phyloP scores from a whole-genome alignment of 2,888 invertebrate genomes.

The Thymelicus sylvestris region DNA sequence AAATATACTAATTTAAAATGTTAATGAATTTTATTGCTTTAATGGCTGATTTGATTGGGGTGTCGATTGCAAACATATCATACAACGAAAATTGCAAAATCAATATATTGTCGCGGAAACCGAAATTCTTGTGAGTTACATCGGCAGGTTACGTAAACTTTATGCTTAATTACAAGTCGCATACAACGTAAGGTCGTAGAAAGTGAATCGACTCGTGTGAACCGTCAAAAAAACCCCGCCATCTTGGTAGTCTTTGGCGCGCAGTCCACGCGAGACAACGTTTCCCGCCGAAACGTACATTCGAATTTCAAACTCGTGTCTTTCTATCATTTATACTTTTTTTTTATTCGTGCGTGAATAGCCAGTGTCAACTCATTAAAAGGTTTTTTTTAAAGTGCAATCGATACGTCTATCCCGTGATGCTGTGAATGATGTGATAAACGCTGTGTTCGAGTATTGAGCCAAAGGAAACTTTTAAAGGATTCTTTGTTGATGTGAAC shows the following conservation, averaged over 20 bases:
- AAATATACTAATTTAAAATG: too few relatives aligned
- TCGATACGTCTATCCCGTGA: slow-evolving; percentile 56
- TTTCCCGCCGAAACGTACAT: slow-evolving; percentile 61
- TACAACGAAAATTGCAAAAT: slow-evolving; percentile 33
- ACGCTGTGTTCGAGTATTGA: slow-evolving; percentile 57
- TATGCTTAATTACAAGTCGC: slow-evolving; percentile 81
- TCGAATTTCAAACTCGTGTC: slow-evolving; percentile 56
- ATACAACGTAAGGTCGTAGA: slow-evolving; percentile 84
- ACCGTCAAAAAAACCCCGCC: slow-evolving; percentile 82
- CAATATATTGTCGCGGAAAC: slow-evolving; percentile 63
- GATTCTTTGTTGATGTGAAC: slow-evolving; percentile 58
- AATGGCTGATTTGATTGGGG: not conserved
- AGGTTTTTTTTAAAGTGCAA: slow-evolving; percentile 51
- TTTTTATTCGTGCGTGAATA: slow-evolving; percentile 59
- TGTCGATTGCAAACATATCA: not conserved
- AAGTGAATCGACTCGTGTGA: slow-evolving; percentile 84
- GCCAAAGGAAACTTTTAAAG: slow-evolving; percentile 54
- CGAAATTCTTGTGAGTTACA: slow-evolving; percentile 66
- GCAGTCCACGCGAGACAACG: slow-evolving; percentile 74
- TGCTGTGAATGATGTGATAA: slow-evolving; percentile 77
- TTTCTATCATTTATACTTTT: slow-evolving; percentile 52
- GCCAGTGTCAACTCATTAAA: slow-evolving; percentile 58
- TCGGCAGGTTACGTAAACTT: slow-evolving; percentile 78
- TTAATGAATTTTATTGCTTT: not conserved
- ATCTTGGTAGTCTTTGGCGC: slow-evolving; percentile 81